These are phyloP conservation scores for Abrostola tripartita DNA, from an alignment of 2,888 invertebrate genomes.

Conservation along the genomic window DNA sequence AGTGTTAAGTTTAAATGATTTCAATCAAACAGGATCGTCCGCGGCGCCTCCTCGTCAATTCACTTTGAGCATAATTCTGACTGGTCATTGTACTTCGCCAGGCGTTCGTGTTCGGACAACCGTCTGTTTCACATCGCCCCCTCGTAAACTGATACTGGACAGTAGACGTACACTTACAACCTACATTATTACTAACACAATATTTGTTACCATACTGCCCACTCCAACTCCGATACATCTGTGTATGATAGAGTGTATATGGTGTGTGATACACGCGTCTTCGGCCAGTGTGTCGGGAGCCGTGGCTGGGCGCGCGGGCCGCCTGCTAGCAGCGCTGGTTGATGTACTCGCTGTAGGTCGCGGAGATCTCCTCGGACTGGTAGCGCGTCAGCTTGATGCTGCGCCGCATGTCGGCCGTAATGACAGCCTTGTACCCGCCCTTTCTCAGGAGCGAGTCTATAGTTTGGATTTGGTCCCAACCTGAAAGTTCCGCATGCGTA, in stretches of 20 bases:
- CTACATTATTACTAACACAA: constrained; percentile 75
- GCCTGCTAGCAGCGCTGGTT: constrained; percentile 93
- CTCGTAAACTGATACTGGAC: constrained; percentile 59
- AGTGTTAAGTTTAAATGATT: constrained; percentile 72
- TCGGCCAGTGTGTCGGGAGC: constrained; percentile 42
- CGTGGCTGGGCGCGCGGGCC: constrained; percentile 78
- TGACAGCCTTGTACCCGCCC: constrained; percentile 97
- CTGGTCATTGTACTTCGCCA: constrained; percentile 58
- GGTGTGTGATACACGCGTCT: constrained; percentile 56
- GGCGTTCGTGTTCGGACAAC: constrained; percentile 43
- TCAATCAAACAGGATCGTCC: constrained; percentile 54
- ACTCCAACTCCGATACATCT: constrained; percentile 56
- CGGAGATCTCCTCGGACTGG: constrained; percentile 98
- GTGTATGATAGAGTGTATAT: constrained; percentile 52
- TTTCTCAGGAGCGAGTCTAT: constrained; percentile 99
- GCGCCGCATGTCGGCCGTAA: constrained; percentile 95
- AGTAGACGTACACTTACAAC: constrained; percentile 78
- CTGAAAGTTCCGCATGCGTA: constrained; percentile 85
- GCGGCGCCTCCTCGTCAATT: constrained; percentile 58
- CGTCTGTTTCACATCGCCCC: constrained; percentile 42
- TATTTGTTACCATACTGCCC: constrained; percentile 54
- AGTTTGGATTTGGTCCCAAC: constrained; percentile 99
- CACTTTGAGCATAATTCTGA: constrained; percentile 81
- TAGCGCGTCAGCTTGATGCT: constrained; percentile 98
- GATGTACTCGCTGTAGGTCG: constrained; percentile 95